Base-by-base conservation (phyloP, 2,797 vertebrate genomes). In the Gastrophryne carolinensis region DNA sequence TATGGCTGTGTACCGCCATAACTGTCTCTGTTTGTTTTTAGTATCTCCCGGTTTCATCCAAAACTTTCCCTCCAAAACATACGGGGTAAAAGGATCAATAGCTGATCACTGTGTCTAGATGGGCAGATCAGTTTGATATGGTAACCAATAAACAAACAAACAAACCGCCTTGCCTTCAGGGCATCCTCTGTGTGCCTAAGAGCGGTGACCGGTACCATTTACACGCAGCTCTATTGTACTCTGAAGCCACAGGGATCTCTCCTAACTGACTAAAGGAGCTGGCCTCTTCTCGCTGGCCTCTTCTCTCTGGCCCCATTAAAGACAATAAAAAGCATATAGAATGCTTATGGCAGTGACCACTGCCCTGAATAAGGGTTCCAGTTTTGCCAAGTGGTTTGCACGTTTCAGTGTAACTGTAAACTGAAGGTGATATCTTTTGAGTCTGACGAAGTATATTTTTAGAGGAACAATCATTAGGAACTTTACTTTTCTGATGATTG, bases 71-170 rank as follows among this genome's bases (percentile, higher is more conserved):
- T n/a, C 34, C n/a, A 27, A 11, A 47, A 30, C 34, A 3, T n/a
- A n/a, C n/a, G n/a, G 21, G 50, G 27, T 8, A 53, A 21, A 30
- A 56, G 15, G 21, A 62, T 13, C 24, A 58, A 32, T 72, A 1
- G 15, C 1, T 53, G 44, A 9, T 50, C 35, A 62, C 37, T 27
- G 8, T 13, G 19, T 62, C 57, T 15, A 24, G 9, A 30, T 29
- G 32, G 17, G 19, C 15, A 27, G 23, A 57, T 47, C 60, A 60
- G 50, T 23, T 66, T 35, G 29, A 64, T 37, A 8, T 11, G 35
- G 68, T 72, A 58, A 65, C 53, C 53, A 72, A 27, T n/a, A n/a
- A n/a, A n/a, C n/a, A n/a, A n/a, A n/a, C n/a, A n/a, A 78, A 66
- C 61, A 72, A 60, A 21, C 68, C 75, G 44, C 75, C 68, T 60